A percentile compares a stretch with the other conserved stretches of the same genome.
phyloP scores from a whole-genome alignment of 2,797 vertebrate genomes.

The Limosa lapponica region DNA sequence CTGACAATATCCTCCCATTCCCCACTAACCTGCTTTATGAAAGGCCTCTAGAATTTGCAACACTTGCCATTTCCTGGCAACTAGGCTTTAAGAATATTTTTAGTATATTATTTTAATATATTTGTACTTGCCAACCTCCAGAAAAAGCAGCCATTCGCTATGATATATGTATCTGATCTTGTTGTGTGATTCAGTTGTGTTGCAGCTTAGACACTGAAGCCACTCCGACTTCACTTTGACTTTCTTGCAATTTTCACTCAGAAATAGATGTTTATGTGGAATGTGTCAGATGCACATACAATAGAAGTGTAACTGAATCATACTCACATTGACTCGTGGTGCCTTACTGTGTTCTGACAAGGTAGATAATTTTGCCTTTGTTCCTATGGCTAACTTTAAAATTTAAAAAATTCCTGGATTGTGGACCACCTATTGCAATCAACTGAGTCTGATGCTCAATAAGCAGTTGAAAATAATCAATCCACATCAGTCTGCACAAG shows the following conservation, averaged over 20 bases:
- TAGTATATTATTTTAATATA: not conserved
- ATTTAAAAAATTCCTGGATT: not conserved
- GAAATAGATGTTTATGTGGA: not conserved
- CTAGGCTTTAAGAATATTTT: not conserved
- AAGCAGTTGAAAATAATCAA: not conserved
- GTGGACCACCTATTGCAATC: not conserved
- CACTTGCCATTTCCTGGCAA: not conserved
- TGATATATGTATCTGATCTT: not conserved
- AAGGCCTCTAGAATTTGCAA: not conserved
- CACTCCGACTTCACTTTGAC: not conserved
- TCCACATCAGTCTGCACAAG: not conserved
- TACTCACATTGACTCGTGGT: slow-evolving; percentile 13
- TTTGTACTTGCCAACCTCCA: not conserved
- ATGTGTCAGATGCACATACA: not conserved
- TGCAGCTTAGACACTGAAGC: not conserved
- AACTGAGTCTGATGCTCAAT: not conserved
- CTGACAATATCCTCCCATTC: not conserved
- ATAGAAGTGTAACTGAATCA: slow-evolving; percentile 43
- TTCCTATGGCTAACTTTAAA: not conserved
- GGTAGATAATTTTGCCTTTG: not conserved
- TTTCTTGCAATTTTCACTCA: not conserved
- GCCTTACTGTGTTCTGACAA: slow-evolving; percentile 9
- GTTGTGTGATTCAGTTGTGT: not conserved
- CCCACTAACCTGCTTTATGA: not conserved
- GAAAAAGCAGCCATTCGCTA: not conserved